These are phyloP conservation scores for Eudyptes chrysolophus DNA, from an alignment of 2,113 vertebrate species.

Conservation along the genomic window DNA sequence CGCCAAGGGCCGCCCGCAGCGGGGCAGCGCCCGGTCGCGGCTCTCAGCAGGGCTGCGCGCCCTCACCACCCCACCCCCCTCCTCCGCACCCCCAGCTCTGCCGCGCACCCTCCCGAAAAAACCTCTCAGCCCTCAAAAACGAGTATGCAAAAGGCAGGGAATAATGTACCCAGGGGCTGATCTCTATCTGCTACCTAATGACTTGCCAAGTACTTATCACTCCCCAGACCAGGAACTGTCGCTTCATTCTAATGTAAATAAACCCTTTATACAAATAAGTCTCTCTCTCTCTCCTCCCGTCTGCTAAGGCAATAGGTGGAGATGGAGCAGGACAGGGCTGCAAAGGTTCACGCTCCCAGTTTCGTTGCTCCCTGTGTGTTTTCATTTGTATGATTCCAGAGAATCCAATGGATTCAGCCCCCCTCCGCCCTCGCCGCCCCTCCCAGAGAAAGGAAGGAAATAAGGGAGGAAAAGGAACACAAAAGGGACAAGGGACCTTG, in stretches of 20 bases:
- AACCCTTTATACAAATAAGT: conserved; percentile 24
- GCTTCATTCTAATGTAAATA: conserved; percentile 58
- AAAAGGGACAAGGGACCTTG: conserved; percentile 56
- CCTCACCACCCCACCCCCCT: no score
- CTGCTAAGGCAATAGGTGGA: neutral
- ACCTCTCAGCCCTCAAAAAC: neutral
- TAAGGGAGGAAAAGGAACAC: conserved; percentile 8
- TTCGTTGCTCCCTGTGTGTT: neutral
- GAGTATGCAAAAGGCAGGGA: neutral
- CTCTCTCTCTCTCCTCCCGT: neutral
- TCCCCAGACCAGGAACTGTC: conserved; percentile 41
- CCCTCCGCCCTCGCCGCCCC: neutral
- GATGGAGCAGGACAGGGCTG: neutral
- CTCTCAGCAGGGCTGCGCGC: neutral
- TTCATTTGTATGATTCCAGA: neutral
- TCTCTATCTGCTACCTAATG: conserved; percentile 48
- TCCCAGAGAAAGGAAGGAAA: conserved; percentile 29
- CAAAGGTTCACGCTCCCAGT: neutral
- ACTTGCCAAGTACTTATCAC: conserved; percentile 55
- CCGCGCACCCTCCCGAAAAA: neutral
- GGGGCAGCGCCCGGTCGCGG: neutral
- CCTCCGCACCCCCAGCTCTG: neutral
- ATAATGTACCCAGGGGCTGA: conserved; percentile 14
- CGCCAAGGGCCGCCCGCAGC: neutral
- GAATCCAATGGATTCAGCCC: conserved; percentile 3